phyloP scores from a whole-genome alignment of 1,140 invertebrate species.

The Heliconius melpomene region DNA sequence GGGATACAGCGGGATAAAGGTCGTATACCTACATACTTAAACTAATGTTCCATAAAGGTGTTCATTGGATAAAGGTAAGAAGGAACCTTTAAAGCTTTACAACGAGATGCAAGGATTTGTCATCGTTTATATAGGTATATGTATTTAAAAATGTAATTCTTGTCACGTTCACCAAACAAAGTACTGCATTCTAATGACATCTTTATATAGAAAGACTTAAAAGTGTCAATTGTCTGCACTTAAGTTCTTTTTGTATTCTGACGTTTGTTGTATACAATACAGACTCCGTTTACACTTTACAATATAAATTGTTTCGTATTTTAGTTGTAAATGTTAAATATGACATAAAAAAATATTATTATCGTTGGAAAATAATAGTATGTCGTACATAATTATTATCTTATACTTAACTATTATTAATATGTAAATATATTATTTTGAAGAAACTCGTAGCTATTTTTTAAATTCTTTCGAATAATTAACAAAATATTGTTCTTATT shows the following conservation, averaged over 20 bases:
- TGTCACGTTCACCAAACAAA: constrained; percentile 15
- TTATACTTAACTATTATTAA: too few relatives aligned
- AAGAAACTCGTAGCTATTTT: too few relatives aligned
- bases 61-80: background rate
- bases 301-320: background rate
- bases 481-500: too few relatives aligned
- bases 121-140: background rate
- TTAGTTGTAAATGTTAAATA: background rate
- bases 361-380: too few relatives aligned
- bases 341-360: background rate
- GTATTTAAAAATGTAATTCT: constrained; percentile 16
- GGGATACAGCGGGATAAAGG: too few relatives aligned
- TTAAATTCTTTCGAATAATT: too few relatives aligned
- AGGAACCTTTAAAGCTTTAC: background rate
- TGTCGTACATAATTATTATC: too few relatives aligned
- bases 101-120: background rate
- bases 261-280: background rate
- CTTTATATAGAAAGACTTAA: background rate
- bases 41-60: background rate
- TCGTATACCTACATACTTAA: background rate
- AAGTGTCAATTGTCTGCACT: background rate
- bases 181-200: background rate
- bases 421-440: too few relatives aligned
- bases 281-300: constrained; percentile 5
- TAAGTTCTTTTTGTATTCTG: background rate